Evolutionary conservation across 2,113 vertebrate species (phyloP).

Genomic region (Rhadina sibilatrix): DNA sequence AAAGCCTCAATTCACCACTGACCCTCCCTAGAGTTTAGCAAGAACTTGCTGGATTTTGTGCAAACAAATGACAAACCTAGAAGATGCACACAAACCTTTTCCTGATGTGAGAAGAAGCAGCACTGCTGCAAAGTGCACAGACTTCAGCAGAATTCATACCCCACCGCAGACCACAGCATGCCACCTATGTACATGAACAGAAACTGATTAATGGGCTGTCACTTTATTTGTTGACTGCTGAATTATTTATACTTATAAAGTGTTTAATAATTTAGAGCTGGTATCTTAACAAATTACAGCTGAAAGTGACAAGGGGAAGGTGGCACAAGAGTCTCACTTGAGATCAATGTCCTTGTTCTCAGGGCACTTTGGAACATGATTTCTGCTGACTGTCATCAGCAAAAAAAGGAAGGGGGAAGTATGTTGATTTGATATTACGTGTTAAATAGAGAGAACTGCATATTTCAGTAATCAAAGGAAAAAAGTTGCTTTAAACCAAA

Average conservation of each 20-base stretch:
- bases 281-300: constrained; percentile 84
- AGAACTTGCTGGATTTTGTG: neutral
- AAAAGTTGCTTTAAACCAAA: constrained; percentile 69
- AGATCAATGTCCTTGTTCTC: constrained; percentile 73
- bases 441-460: constrained; percentile 64
- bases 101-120: neutral
- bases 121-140: neutral
- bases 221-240: constrained; percentile 88
- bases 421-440: constrained; percentile 60
- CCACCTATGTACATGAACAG: constrained; percentile 58
- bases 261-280: constrained; percentile 89
- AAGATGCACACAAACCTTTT: neutral
- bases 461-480: constrained; percentile 67
- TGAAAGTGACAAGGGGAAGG: constrained; percentile 78
- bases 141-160: constrained; percentile 60
- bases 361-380: constrained; percentile 62
- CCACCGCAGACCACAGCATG: constrained; percentile 45
- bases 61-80: neutral
- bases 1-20: neutral
- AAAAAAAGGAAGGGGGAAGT: constrained; percentile 47
- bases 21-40: neutral
- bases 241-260: constrained; percentile 92
- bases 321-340: constrained; percentile 66
- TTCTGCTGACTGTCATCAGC: constrained; percentile 74
- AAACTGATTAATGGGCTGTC: constrained; percentile 91